phyloP scores from a whole-genome alignment of 2,797 vertebrate genomes.

The Poeciliopsis infans region DNA sequence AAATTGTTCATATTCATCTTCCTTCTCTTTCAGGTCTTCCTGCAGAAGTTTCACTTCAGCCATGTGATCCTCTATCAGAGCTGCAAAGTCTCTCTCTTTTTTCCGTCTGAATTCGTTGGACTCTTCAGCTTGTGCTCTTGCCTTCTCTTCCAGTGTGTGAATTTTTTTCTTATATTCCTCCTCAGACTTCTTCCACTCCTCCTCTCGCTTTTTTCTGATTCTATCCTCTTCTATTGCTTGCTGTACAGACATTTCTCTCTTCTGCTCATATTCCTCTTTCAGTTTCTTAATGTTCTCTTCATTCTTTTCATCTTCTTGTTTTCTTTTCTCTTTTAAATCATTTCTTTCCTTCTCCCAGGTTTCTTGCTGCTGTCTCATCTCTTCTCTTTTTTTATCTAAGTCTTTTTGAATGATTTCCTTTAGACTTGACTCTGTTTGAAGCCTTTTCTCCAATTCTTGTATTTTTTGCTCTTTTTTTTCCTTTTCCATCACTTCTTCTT shows the following conservation, averaged over 20 bases:
- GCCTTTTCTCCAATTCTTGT: background rate
- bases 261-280: background rate
- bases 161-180: background rate
- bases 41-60: background rate
- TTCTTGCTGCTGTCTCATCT: background rate
- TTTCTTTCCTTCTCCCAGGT: background rate
- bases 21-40: background rate
- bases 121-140: constrained; percentile 35
- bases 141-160: constrained; percentile 9
- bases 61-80: rapidly evolving
- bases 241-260: background rate
- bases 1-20: background rate
- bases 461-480: rapidly evolving
- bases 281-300: background rate
- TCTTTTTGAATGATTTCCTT: background rate
- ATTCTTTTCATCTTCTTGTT: background rate
- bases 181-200: background rate
- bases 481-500: background rate
- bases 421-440: background rate
- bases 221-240: background rate
- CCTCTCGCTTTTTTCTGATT: background rate
- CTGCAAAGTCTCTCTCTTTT: background rate
- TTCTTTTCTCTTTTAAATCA: background rate
- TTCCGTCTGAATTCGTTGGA: constrained; percentile 23
- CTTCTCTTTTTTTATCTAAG: background rate